phyloP scores from a whole-genome alignment of 2,888 invertebrate genomes.

The Rhimphoctona megacephalus region DNA sequence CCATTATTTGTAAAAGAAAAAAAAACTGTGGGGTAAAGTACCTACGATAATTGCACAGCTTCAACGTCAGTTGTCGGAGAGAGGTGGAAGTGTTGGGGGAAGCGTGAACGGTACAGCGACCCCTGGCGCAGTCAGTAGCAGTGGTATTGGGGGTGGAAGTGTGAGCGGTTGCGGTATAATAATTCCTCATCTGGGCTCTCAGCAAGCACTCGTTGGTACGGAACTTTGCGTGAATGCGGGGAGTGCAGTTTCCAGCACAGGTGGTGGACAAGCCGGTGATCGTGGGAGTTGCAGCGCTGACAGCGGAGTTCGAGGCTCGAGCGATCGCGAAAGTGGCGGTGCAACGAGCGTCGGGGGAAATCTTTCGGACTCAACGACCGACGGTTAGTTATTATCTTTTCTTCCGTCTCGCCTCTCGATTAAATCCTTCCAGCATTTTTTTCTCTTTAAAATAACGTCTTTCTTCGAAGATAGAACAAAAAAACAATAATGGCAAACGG shows the following conservation, averaged over 20 bases:
- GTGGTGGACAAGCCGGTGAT: conserved; percentile 87
- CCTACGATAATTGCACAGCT: conserved; percentile 74
- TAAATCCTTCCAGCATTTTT: neutral
- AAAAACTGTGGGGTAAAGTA: neutral
- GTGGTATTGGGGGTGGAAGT: conserved; percentile 84
- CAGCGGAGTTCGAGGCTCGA: conserved; percentile 93
- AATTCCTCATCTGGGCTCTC: conserved; percentile 84
- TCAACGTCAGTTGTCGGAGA: conserved; percentile 89
- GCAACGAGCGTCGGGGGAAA: conserved; percentile 94
- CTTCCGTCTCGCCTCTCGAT: conserved; percentile 1
- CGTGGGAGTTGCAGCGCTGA: conserved; percentile 95
- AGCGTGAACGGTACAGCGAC: conserved; percentile 87
- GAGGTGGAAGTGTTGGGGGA: conserved; percentile 84
- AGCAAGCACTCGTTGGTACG: conserved; percentile 81
- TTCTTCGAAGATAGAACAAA: neutral
- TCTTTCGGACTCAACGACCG: conserved; percentile 92
- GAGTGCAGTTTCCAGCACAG: conserved; percentile 83
- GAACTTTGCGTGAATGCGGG: conserved; percentile 77
- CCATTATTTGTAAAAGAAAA: neutral
- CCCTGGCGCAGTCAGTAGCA: conserved; percentile 82
- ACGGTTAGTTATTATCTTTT: conserved; percentile 86
- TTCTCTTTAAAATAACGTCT: neutral
- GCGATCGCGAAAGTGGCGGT: conserved; percentile 92
- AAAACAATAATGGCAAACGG: neutral
- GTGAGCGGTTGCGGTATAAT: conserved; percentile 79